A percentile compares a stretch with the other conserved stretches of the same genome.
Evolutionary conservation across 2,888 invertebrate species (phyloP).

Genomic region (Cephalotes varians): DNA sequence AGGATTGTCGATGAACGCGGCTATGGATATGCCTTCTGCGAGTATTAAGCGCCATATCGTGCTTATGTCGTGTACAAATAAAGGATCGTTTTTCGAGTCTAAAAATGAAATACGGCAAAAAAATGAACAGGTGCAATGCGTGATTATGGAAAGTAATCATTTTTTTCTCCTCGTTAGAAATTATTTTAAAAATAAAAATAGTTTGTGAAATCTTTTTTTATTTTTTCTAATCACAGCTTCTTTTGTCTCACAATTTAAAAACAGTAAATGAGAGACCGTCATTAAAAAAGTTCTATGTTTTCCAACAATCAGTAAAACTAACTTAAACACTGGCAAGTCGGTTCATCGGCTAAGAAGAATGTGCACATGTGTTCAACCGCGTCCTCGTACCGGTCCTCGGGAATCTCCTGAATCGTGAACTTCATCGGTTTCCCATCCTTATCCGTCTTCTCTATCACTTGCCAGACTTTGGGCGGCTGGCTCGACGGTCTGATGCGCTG

Average conservation of each 20-base stretch:
- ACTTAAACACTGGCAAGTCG: conserved; percentile 72
- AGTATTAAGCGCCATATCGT: conserved; percentile 77
- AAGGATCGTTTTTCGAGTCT: conserved; percentile 76
- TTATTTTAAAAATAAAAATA: background rate
- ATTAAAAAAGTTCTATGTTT: background rate
- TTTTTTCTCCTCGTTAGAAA: background rate
- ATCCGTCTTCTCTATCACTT: conserved; percentile 70
- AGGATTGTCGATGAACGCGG: conserved; percentile 82
- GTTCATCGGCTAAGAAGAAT: conserved; percentile 77
- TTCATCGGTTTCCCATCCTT: conserved; percentile 71
- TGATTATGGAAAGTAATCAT: background rate
- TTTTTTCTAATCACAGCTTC: background rate
- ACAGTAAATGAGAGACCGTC: background rate
- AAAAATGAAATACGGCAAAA: conserved; percentile 37
- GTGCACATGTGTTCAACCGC: conserved; percentile 76
- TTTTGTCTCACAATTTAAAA: background rate
- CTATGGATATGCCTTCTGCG: conserved; percentile 80
- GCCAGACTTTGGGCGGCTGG: conserved; percentile 80
- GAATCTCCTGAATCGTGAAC: conserved; percentile 81
- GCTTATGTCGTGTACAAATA: conserved; percentile 73
- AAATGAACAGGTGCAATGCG: background rate
- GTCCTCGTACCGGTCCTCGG: conserved; percentile 79
- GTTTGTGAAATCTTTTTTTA: background rate
- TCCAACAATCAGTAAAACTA: conserved; percentile 59
- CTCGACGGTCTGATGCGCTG: conserved; percentile 52